Evolutionary conservation across 2,113 vertebrate species (phyloP).

Genomic region (Chamaea fasciata): DNA sequence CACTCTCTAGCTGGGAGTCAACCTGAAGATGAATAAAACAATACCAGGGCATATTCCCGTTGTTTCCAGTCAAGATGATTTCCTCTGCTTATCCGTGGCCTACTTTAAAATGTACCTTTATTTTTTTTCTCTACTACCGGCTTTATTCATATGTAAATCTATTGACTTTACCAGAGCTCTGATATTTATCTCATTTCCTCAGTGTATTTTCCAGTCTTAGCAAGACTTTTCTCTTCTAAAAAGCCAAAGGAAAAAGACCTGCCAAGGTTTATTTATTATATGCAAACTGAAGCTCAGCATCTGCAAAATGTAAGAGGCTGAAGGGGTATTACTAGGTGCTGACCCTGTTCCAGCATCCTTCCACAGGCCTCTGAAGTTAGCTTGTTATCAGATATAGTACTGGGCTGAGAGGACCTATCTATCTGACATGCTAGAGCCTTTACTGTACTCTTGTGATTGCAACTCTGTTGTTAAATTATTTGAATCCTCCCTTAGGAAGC

Average conservation of each 20-base stretch:
- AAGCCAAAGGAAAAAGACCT: neutral
- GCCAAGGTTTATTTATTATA: neutral
- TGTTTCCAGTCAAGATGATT: neutral
- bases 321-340: neutral
- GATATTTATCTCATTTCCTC: slow-evolving; percentile 41
- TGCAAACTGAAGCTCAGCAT: neutral
- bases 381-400: neutral
- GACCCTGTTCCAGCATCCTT: neutral
- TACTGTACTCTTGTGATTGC: neutral
- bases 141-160: slow-evolving; percentile 41
- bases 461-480: neutral
- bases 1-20: neutral
- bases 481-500: neutral
- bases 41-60: neutral
- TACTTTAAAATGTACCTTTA: neutral
- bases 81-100: neutral
- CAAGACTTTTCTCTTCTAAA: neutral
- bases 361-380: neutral
- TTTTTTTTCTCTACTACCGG: neutral
- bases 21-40: neutral
- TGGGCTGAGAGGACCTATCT: neutral
- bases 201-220: slow-evolving; percentile 10
- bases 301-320: neutral
- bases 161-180: slow-evolving; percentile 8
- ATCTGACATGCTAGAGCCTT: neutral